phyloP scores from a whole-genome alignment of 1,140 invertebrate genomes.

The Bicyclus anynana region DNA sequence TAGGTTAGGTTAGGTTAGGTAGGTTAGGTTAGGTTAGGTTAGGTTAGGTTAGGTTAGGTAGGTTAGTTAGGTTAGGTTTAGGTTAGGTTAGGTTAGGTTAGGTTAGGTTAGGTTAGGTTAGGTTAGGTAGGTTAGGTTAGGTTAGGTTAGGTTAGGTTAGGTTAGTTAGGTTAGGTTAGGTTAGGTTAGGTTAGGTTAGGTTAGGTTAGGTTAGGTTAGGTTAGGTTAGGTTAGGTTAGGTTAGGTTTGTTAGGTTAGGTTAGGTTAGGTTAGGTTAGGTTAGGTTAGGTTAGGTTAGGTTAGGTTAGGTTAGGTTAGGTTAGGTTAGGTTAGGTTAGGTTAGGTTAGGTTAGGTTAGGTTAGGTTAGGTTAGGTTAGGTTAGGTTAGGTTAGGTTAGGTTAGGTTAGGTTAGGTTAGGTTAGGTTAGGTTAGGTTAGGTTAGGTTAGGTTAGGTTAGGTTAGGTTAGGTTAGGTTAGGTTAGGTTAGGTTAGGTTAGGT shows the following conservation, averaged over 20 bases:
- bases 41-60: slow-evolving; percentile 47
- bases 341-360: slow-evolving; percentile 6
- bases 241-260: slow-evolving; percentile 12
- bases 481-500: slow-evolving; percentile 9
- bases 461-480: slow-evolving; percentile 10
- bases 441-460: slow-evolving; percentile 9
- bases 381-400: background rate
- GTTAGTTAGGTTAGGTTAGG: slow-evolving; percentile 7
- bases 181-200: slow-evolving; percentile 19
- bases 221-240: slow-evolving; percentile 8
- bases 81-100: slow-evolving; percentile 42
- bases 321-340: slow-evolving; percentile 5
- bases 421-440: slow-evolving; percentile 9
- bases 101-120: slow-evolving; percentile 19
- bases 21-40: slow-evolving; percentile 45
- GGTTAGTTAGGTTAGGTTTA: too few relatives aligned
- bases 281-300: slow-evolving; percentile 6
- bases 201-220: slow-evolving; percentile 3
- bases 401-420: slow-evolving; percentile 9
- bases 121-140: slow-evolving; percentile 1
- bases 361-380: slow-evolving; percentile 1
- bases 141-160: slow-evolving; percentile 7
- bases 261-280: slow-evolving; percentile 8
- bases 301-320: slow-evolving; percentile 9
- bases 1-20: too few relatives aligned